Conservation (phyloP, 2,888 invertebrate species). For the Venustoraphidia nigricollis region DNA sequence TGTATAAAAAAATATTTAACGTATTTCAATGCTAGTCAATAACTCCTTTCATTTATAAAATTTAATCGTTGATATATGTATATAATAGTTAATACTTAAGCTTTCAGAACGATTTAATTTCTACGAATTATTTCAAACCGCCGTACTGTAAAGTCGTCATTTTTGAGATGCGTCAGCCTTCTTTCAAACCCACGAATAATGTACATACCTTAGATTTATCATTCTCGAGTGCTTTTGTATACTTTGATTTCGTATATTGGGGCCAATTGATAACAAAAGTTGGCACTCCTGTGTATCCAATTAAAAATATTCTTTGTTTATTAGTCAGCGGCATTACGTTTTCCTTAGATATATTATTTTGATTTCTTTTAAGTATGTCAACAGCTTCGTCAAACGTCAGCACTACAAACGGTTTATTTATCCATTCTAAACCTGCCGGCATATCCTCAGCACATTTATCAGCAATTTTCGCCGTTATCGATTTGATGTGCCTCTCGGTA, state of each 20-base stretch:
- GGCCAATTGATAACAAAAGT: conserved; percentile 89
- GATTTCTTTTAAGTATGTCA: conserved; percentile 40
- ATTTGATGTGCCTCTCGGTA: conserved; percentile 60
- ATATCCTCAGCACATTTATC: conserved; percentile 47
- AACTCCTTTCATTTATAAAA: too few relatives aligned
- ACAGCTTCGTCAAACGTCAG: conserved; percentile 59
- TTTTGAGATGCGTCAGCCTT: too few relatives aligned
- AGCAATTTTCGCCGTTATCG: conserved; percentile 40
- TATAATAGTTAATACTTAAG: too few relatives aligned
- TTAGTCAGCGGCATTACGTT: conserved; percentile 53
- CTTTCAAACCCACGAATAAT: too few relatives aligned
- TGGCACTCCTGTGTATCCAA: conserved; percentile 51
- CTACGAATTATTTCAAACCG: too few relatives aligned
- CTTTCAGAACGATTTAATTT: too few relatives aligned
- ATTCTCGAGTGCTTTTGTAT: conserved; percentile 57
- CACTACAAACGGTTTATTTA: conserved; percentile 43
- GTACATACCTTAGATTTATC: conserved; percentile 36
- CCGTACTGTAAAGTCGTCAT: too few relatives aligned
- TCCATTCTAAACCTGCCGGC: conserved; percentile 30
- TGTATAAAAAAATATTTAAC: too few relatives aligned
- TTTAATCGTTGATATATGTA: too few relatives aligned
- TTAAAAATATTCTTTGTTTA: conserved; percentile 80
- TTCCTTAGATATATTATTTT: conserved; percentile 28
- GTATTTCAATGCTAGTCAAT: too few relatives aligned
- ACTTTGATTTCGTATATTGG: conserved; percentile 77